Percentiles rank a stretch among this genome's conserved stretches.
Evolutionary conservation across 2,797 vertebrate species (phyloP).

Genomic region (Micropoecilia bifurca): DNA sequence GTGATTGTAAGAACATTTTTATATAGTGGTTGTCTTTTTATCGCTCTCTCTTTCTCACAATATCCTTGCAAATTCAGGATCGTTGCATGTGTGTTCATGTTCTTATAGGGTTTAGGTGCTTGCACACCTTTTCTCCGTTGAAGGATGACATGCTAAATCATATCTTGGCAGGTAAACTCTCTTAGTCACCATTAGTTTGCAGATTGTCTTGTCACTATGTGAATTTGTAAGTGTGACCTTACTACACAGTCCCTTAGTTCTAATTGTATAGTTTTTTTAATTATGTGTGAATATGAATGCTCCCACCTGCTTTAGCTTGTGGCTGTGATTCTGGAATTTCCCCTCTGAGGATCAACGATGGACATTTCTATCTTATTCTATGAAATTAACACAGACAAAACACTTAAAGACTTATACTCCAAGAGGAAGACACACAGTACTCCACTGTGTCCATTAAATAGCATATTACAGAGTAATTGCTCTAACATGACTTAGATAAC

Average conservation of each 20-base stretch:
- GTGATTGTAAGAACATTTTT: conserved; percentile 38
- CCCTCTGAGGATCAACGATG: neutral
- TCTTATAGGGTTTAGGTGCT: conserved; percentile 8
- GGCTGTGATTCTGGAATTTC: neutral
- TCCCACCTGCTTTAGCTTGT: neutral
- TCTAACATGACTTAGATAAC: neutral
- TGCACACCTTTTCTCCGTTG: neutral
- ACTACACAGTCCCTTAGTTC: neutral
- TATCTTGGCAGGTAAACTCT: neutral
- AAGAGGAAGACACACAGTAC: neutral
- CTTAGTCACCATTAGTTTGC: neutral
- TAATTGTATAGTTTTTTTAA: neutral
- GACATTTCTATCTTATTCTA: neutral
- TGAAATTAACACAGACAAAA: neutral
- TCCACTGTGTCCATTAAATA: neutral
- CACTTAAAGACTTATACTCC: neutral
- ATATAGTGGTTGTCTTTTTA: neutral
- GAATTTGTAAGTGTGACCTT: neutral
- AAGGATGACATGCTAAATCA: neutral
- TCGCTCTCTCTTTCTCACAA: conserved; percentile 1
- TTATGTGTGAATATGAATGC: neutral
- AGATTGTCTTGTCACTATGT: neutral
- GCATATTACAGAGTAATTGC: neutral
- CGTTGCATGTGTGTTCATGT: neutral
- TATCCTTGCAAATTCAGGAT: conserved; percentile 13